Percentiles rank a stretch among this genome's conserved stretches.
These are phyloP conservation scores for Erebia aethiops DNA, from an alignment of 2,888 invertebrate genomes.

Conservation along the genomic window DNA sequence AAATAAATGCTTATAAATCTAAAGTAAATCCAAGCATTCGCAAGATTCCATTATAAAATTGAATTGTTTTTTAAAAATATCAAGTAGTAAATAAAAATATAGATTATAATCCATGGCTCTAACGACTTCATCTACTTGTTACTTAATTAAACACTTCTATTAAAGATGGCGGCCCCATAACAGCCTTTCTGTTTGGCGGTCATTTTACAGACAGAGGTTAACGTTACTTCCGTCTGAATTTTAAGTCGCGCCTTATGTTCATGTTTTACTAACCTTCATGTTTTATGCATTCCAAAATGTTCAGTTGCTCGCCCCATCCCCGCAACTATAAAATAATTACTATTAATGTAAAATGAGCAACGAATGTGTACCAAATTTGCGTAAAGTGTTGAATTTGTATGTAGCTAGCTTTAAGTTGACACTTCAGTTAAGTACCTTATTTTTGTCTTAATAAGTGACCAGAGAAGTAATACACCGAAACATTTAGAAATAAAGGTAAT, in stretches of 20 bases:
- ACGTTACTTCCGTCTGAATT: not conserved
- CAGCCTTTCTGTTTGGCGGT: too few relatives aligned
- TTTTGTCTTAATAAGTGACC: slow-evolving; percentile 35
- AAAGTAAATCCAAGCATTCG: too few relatives aligned
- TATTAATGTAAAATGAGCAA: slow-evolving; percentile 64
- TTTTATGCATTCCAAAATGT: slow-evolving; percentile 71
- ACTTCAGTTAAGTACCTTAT: slow-evolving; percentile 57
- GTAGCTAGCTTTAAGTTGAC: slow-evolving; percentile 72
- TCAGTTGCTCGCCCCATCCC: slow-evolving; percentile 49
- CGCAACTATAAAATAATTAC: slow-evolving; percentile 44
- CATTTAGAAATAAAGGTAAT: slow-evolving; percentile 21
- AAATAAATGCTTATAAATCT: too few relatives aligned
- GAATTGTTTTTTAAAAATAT: too few relatives aligned
- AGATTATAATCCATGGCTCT: too few relatives aligned
- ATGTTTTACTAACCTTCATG: slow-evolving; percentile 2
- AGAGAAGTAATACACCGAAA: slow-evolving; percentile 23
- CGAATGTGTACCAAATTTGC: slow-evolving; percentile 81
- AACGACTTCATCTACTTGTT: too few relatives aligned
- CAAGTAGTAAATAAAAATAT: too few relatives aligned
- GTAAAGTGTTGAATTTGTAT: slow-evolving; percentile 70
- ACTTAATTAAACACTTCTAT: too few relatives aligned
- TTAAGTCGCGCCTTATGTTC: too few relatives aligned
- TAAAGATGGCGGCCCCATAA: too few relatives aligned
- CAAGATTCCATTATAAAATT: too few relatives aligned
- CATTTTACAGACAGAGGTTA: not conserved